A percentile compares a stretch with the other conserved stretches of the same genome.
These are phyloP conservation scores for Drosophila kanekoi DNA, from an alignment of 2,888 invertebrate genomes.

Conservation along the genomic window DNA sequence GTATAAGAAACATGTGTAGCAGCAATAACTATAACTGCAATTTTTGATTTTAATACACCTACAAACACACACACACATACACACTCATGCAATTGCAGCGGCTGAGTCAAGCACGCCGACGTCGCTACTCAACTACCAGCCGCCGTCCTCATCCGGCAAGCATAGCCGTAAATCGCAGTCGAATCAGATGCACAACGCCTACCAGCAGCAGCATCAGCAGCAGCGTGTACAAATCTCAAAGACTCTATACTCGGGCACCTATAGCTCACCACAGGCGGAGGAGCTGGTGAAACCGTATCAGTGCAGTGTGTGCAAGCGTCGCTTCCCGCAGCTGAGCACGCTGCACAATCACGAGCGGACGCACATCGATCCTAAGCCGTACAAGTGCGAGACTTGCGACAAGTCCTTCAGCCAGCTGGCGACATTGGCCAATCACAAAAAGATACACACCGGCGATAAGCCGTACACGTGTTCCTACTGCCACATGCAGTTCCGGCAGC, in stretches of 20 bases:
- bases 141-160: constrained; percentile 64
- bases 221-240: constrained; percentile 82
- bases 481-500: constrained; percentile 84
- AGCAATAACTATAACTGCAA: constrained; percentile 4
- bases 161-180: constrained; percentile 65
- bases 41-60: constrained; percentile 18
- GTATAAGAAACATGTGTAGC: not conserved
- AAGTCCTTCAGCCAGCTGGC: constrained; percentile 83
- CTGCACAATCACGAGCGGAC: constrained; percentile 83
- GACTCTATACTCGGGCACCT: constrained; percentile 82
- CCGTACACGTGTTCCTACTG: constrained; percentile 83
- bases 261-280: constrained; percentile 82
- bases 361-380: constrained; percentile 83
- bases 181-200: constrained; percentile 76
- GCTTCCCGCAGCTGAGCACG: constrained; percentile 82
- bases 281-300: constrained; percentile 83
- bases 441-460: constrained; percentile 82
- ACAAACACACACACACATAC: constrained; percentile 11
- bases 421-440: constrained; percentile 82
- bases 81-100: constrained; percentile 37
- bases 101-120: constrained; percentile 81
- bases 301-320: constrained; percentile 82
- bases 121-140: constrained; percentile 81
- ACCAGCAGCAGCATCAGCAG: constrained; percentile 73
- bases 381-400: constrained; percentile 83